A percentile compares a stretch with the other conserved stretches of the same genome.
Conservation (phyloP, 2,113 vertebrate species). For the Neolamprologus caudopunctatus region DNA sequence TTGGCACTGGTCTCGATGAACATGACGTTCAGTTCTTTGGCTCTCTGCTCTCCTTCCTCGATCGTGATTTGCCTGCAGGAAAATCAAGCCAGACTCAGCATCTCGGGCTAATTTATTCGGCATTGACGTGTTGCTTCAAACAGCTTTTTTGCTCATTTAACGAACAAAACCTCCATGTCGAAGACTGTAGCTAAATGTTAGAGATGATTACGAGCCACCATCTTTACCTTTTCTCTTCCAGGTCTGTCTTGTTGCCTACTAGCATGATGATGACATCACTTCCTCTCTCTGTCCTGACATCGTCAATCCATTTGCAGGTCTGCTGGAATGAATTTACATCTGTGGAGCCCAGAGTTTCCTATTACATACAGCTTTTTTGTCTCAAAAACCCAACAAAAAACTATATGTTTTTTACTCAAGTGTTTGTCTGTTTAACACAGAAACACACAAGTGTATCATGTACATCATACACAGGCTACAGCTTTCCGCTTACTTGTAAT, state of each 20-base stretch:
- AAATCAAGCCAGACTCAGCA: slow-evolving; percentile 1
- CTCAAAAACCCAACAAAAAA: not conserved
- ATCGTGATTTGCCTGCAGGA: slow-evolving; percentile 83
- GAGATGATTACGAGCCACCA: not conserved
- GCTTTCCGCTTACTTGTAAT: slow-evolving; percentile 58
- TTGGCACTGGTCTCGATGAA: slow-evolving; percentile 84
- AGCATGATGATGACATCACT: slow-evolving; percentile 78
- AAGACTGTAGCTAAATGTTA: not conserved
- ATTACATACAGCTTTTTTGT: not conserved
- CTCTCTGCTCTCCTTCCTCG: slow-evolving; percentile 86
- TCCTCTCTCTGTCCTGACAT: slow-evolving; percentile 78
- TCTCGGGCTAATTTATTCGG: not conserved
- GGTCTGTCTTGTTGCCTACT: slow-evolving; percentile 77
- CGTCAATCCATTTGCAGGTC: slow-evolving; percentile 94
- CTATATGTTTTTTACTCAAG: not conserved
- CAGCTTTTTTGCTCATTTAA: not conserved
- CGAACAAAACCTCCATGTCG: not conserved
- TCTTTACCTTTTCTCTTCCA: slow-evolving; percentile 73
- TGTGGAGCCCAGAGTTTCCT: slow-evolving; percentile 40
- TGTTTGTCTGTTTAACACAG: not conserved
- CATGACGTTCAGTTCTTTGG: slow-evolving; percentile 91
- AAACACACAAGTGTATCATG: not conserved
- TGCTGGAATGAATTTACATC: slow-evolving; percentile 91
- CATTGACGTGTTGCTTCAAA: not conserved
- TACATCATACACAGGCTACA: not conserved